Evolutionary conservation across 2,888 invertebrate genomes (phyloP).

Genomic region (Cacoxenus indagator): DNA sequence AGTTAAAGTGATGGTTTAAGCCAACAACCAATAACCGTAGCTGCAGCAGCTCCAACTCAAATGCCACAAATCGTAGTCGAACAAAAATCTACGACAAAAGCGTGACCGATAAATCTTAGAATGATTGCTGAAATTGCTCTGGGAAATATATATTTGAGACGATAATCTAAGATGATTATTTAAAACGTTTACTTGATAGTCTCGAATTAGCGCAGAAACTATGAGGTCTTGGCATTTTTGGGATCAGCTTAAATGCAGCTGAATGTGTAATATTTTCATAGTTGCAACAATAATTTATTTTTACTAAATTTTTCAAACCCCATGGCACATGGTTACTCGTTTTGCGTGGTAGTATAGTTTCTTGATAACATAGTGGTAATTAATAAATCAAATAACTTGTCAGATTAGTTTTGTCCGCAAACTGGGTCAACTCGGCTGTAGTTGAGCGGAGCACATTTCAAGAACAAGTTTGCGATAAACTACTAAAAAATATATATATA

Average conservation of each 20-base stretch:
- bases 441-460: slow-evolving; percentile 10
- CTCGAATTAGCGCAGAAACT: slow-evolving; percentile 16
- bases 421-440: slow-evolving; percentile 44
- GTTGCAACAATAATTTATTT: too few species aligned
- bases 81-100: slow-evolving; percentile 41
- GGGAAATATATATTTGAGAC: slow-evolving; percentile 1
- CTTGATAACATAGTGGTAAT: too few species aligned
- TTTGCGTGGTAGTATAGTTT: too few species aligned
- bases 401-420: slow-evolving; percentile 31
- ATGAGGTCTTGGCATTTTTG: too few species aligned
- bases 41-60: slow-evolving; percentile 20
- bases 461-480: slow-evolving; percentile 15
- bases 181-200: slow-evolving; percentile 13
- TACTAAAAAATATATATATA: neutral
- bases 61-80: slow-evolving; percentile 29
- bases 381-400: slow-evolving; percentile 1
- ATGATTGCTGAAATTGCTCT: slow-evolving; percentile 41
- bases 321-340: too few species aligned
- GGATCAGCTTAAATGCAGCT: too few species aligned
- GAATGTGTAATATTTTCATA: too few species aligned
- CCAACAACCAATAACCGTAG: slow-evolving; percentile 17
- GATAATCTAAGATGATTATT: slow-evolving; percentile 14
- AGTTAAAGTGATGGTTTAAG: slow-evolving; percentile 25
- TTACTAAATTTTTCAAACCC: too few species aligned
- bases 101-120: slow-evolving; percentile 55